Evolutionary conservation across 2,113 vertebrate genomes (phyloP), one percentile per base, ranked within the genome.

Genomic region (Kryptolebias marmoratus): DNA sequence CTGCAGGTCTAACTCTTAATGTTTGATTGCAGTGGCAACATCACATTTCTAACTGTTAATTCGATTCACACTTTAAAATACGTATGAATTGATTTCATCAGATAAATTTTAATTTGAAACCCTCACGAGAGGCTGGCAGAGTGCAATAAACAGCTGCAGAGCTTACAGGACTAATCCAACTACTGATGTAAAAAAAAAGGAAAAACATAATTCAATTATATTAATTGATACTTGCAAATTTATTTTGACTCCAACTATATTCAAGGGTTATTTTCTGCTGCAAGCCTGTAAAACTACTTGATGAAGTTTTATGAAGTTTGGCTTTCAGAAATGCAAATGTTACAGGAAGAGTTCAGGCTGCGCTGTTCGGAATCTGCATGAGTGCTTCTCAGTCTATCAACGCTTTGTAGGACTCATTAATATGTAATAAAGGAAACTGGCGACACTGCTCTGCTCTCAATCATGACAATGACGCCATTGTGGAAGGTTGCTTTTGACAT

Each of bases 401-500:
- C 73, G 45, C 64, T 76, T 64, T 82, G 47, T 67, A 53, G 39
- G 7, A 22, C 0, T 3, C 30, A 60, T 45, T 62, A 48, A 6
- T 57, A 39, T 70, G 49, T 58, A 16, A 69, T 55, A 11, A 42
- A 8, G 22, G n/a, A 65, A 79, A 71, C 47, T 8, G 16, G 64
- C 70, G 36, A 49, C 67, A 44, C 30, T 39, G 8, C 7, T 47
- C 14, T 27, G 28, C 45, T 48, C 13, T 22, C 22, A 54, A 54
- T 27, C n/a, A 22, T 11, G n/a, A 54, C 22, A 28, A 27, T 10
- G 8, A 54, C 52, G 27, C 7, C 52, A 54, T 27, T 54, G 7
- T 27, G 54, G 54, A 54, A 31, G 42, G 31, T 9, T 56, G 54
- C 69, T 68, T 82, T 79, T 71, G 83, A 87, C 62, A n/a, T 67